Conservation (phyloP, 2,797 vertebrate species). For the Bucorvus abyssinicus region DNA sequence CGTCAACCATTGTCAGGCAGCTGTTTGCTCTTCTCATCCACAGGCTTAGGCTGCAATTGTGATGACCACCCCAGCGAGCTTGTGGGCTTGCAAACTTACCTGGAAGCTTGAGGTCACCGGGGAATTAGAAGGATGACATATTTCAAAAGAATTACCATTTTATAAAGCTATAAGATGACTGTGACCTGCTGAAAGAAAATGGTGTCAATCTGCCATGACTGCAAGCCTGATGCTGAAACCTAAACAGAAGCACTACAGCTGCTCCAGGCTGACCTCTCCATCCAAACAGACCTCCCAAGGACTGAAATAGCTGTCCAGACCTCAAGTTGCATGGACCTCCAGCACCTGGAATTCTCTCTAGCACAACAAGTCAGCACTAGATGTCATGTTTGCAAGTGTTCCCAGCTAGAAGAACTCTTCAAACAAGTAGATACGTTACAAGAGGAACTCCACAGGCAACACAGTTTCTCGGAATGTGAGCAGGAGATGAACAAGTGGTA, state of each 20-base stretch:
- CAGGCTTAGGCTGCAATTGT: background rate
- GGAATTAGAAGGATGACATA: background rate
- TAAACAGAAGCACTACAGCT: background rate
- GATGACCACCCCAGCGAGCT: background rate
- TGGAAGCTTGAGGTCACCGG: background rate
- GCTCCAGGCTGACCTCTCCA: background rate
- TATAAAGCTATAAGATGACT: background rate
- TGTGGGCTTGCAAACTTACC: background rate
- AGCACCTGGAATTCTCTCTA: background rate
- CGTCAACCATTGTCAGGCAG: background rate
- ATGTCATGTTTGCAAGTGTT: background rate
- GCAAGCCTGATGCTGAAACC: background rate
- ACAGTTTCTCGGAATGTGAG: background rate
- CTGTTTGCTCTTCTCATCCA: background rate
- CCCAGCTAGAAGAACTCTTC: background rate
- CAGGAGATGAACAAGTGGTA: rapidly evolving
- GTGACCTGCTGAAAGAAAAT: background rate
- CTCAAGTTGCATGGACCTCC: background rate
- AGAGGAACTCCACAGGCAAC: background rate
- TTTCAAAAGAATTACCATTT: background rate
- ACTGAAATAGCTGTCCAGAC: background rate
- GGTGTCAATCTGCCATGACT: rapidly evolving
- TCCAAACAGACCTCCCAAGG: background rate
- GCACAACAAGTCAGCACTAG: background rate
- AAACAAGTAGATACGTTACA: background rate